Evolutionary conservation across 1,140 invertebrate genomes (phyloP).

Genomic region (Ridgeia piscesae): DNA sequence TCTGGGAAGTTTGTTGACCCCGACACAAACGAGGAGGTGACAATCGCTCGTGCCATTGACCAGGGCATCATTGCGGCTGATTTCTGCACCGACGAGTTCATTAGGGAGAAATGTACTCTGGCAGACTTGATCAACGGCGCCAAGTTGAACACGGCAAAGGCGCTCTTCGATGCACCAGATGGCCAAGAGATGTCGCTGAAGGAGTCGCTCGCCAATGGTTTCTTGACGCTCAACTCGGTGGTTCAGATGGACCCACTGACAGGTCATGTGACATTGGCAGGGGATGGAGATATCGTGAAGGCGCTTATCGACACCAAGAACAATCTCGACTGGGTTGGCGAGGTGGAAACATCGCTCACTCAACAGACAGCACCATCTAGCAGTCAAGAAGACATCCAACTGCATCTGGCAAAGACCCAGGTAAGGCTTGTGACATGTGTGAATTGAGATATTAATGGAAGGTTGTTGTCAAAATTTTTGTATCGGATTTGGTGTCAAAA

Average conservation of each 20-base stretch:
- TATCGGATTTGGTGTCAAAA: no score
- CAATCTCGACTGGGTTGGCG: constrained; percentile 79
- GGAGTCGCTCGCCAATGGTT: constrained; percentile 51
- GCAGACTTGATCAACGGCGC: constrained; percentile 47
- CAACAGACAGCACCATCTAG: constrained; percentile 74
- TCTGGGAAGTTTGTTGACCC: constrained; percentile 66
- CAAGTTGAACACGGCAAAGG: constrained; percentile 46
- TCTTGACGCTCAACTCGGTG: constrained; percentile 65
- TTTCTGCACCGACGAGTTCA: constrained; percentile 18
- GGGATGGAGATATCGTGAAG: constrained; percentile 44
- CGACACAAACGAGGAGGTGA: constrained; percentile 70
- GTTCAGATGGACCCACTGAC: constrained; percentile 71
- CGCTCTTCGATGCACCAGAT: constrained; percentile 48
- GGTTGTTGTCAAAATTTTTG: no score
- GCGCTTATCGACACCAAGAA: constrained; percentile 47
- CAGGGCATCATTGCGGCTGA: constrained; percentile 68
- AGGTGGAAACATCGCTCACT: constrained; percentile 82
- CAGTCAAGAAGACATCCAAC: constrained; percentile 80
- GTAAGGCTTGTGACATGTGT: constrained; percentile 34
- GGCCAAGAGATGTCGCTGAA: constrained; percentile 46
- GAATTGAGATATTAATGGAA: no score
- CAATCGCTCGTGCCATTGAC: constrained; percentile 68
- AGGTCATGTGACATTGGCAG: constrained; percentile 43
- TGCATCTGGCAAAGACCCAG: constrained; percentile 73
- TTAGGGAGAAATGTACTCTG: constrained; percentile 33